Evolutionary conservation across 2,888 invertebrate species (phyloP).

Genomic region (Eubasilissa splendida): DNA sequence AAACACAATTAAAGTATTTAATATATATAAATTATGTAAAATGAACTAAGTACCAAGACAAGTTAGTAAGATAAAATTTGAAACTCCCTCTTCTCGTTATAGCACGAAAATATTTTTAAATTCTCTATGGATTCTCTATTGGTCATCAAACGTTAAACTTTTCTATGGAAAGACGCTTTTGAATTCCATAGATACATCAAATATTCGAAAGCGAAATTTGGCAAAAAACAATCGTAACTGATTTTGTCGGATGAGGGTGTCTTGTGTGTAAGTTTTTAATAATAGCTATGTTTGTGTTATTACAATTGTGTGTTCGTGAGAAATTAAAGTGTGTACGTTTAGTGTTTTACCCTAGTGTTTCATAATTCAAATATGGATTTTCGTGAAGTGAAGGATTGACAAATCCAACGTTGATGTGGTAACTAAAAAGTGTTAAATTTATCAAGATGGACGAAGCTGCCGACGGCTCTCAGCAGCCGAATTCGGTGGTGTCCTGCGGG

Average conservation of each 20-base stretch:
- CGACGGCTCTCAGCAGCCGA: constrained; percentile 43
- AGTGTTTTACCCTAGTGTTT: constrained; percentile 47
- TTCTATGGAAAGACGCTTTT: constrained; percentile 47
- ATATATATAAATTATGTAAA: too few relatives aligned
- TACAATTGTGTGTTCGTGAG: constrained; percentile 39
- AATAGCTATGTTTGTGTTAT: constrained; percentile 42
- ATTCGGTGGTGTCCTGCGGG: constrained; percentile 32
- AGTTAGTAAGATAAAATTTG: too few relatives aligned
- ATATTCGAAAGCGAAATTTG: constrained; percentile 51
- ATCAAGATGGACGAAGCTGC: constrained; percentile 51
- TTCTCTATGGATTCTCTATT: too few relatives aligned
- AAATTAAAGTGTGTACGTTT: constrained; percentile 39
- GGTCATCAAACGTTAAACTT: background rate
- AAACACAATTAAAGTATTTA: too few relatives aligned
- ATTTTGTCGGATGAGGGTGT: constrained; percentile 41
- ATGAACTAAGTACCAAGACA: too few relatives aligned
- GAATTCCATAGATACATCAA: constrained; percentile 47
- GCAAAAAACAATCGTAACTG: constrained; percentile 52
- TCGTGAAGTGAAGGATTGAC: constrained; percentile 49
- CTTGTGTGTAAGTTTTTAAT: constrained; percentile 36
- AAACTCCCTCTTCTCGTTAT: too few relatives aligned
- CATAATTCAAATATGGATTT: constrained; percentile 45
- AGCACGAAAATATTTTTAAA: too few relatives aligned
- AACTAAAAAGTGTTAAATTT: constrained; percentile 42
- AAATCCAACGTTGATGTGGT: constrained; percentile 52